Percentiles rank a stretch among this genome's conserved stretches.
Evolutionary conservation across 2,113 vertebrate species (phyloP).

Genomic region (Petroica traversi): DNA sequence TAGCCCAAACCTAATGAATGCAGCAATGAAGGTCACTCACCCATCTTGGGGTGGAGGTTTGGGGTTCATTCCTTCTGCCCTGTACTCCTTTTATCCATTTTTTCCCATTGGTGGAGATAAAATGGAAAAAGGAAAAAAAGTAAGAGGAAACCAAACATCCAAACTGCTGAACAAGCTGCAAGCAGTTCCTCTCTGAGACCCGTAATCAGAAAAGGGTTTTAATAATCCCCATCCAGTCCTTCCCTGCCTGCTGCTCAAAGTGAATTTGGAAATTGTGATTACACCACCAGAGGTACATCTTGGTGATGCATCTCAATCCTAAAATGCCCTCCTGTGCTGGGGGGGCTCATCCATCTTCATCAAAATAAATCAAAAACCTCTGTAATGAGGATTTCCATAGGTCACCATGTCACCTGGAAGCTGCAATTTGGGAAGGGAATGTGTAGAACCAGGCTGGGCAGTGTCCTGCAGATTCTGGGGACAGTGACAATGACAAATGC

Average conservation of each 20-base stretch:
- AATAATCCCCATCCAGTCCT: background rate
- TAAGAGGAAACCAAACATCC: background rate
- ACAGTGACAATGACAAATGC: background rate
- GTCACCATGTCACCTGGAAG: background rate
- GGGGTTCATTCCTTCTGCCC: background rate
- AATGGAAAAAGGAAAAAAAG: background rate
- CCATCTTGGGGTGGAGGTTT: background rate
- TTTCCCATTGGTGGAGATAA: background rate
- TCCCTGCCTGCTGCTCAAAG: background rate
- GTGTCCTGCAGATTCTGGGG: background rate
- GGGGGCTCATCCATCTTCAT: background rate
- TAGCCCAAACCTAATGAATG: background rate
- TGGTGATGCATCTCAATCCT: background rate
- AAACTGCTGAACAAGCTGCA: background rate
- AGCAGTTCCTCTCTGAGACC: background rate
- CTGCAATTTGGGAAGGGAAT: background rate
- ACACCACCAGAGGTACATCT: background rate
- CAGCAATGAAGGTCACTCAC: background rate
- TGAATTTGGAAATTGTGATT: background rate
- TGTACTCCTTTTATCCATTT: background rate
- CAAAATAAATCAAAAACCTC: background rate
- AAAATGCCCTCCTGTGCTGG: background rate
- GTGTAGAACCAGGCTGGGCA: background rate
- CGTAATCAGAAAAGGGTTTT: background rate
- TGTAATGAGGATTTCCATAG: background rate